phyloP scores from a whole-genome alignment of 1,140 invertebrate genomes.

The Philaenus spumarius region DNA sequence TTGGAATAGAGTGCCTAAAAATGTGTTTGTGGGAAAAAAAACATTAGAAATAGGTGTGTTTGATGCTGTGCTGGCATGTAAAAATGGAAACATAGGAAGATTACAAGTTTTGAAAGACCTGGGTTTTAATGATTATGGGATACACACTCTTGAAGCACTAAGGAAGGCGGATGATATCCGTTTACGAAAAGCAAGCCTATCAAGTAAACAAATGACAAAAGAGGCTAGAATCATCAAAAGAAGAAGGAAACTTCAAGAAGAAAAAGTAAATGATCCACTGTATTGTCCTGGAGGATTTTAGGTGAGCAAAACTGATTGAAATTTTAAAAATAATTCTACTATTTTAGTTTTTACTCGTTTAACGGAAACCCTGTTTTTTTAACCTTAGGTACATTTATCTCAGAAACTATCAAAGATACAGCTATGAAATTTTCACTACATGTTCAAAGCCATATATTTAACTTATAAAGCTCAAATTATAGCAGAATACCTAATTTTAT shows the following conservation, averaged over 20 bases:
- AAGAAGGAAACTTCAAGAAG: not conserved
- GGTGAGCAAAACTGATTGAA: no score
- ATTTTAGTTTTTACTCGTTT: no score
- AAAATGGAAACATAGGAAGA: conserved; percentile 14
- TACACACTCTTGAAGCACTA: not conserved
- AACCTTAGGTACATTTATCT: no score
- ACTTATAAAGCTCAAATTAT: no score
- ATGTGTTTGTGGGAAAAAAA: not conserved
- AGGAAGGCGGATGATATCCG: not conserved
- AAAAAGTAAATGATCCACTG: not conserved
- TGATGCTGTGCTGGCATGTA: conserved; percentile 7
- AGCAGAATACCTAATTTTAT: no score
- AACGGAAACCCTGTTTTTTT: no score
- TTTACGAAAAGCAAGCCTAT: not conserved
- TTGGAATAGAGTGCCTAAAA: not conserved
- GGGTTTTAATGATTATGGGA: not conserved
- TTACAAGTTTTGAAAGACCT: conserved; percentile 14
- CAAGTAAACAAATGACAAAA: not conserved
- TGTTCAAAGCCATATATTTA: no score
- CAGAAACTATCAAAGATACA: no score
- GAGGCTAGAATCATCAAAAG: not conserved
- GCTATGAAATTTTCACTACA: no score
- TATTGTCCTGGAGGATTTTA: not conserved
- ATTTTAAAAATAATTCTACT: no score
- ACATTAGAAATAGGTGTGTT: conserved; percentile 5